phyloP scores from a whole-genome alignment of 2,113 vertebrate genomes.

The Odontesthes bonariensis region DNA sequence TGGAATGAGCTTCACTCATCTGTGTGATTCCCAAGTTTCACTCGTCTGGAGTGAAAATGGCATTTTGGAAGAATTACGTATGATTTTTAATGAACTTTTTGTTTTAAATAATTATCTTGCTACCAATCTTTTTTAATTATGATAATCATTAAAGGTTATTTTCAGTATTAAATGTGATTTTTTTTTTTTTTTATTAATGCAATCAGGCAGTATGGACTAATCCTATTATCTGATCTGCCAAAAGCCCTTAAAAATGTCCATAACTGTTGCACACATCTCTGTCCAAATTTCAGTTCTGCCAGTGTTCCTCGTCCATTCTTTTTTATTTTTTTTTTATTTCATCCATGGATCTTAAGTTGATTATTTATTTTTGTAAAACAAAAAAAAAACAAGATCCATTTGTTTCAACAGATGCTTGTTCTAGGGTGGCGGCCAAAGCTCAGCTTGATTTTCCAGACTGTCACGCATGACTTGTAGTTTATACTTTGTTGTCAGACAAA shows the following conservation, averaged over 20 bases:
- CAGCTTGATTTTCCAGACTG: constrained; percentile 81
- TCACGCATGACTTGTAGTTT: constrained; percentile 78
- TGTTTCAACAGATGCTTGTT: constrained; percentile 86
- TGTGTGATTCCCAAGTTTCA: background rate
- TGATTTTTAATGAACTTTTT: no score
- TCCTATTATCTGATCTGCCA: constrained; percentile 43
- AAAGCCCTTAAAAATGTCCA: constrained; percentile 43
- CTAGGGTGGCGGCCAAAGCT: constrained; percentile 82
- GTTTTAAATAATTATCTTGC: no score
- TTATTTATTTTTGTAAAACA: constrained; percentile 78
- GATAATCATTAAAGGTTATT: background rate
- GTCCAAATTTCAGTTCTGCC: constrained; percentile 61
- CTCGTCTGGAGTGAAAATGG: no score
- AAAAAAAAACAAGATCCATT: constrained; percentile 66
- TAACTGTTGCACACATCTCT: constrained; percentile 58
- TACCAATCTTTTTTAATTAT: background rate
- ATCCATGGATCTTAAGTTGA: constrained; percentile 68
- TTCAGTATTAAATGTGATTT: constrained; percentile 24
- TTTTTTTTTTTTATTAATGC: constrained; percentile 47
- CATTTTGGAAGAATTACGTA: no score
- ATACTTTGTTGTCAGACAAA: constrained; percentile 83
- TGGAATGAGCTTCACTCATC: no score
- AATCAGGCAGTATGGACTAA: constrained; percentile 30
- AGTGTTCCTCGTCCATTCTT: constrained; percentile 15
- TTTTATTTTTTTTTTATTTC: constrained; percentile 30